Conservation (phyloP, 2,888 invertebrate genomes). For the Phrixothrix hirtus region DNA sequence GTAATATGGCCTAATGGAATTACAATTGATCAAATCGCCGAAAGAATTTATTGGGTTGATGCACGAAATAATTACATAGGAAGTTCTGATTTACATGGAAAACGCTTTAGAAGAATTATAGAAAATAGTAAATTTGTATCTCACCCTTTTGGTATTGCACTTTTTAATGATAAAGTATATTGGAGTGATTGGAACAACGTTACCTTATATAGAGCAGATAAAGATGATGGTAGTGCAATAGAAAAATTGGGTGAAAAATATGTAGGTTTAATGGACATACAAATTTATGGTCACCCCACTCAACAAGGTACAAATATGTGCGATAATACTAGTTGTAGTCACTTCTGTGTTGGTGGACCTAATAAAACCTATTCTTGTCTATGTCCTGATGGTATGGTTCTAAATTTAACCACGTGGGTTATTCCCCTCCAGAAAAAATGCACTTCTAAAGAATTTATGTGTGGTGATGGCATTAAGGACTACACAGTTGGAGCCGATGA, state of each 20-base stretch:
- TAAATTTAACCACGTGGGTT: slow-evolving; percentile 64
- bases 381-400: slow-evolving; percentile 71
- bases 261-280: slow-evolving; percentile 79
- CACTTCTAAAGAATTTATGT: slow-evolving; percentile 63
- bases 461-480: no score
- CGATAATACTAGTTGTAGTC: slow-evolving; percentile 65
- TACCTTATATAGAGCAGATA: slow-evolving; percentile 77
- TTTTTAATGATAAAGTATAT: slow-evolving; percentile 82
- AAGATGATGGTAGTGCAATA: slow-evolving; percentile 70
- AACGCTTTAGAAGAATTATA: slow-evolving; percentile 65
- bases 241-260: slow-evolving; percentile 60
- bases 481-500: no score
- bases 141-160: slow-evolving; percentile 85
- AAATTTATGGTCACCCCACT: slow-evolving; percentile 74
- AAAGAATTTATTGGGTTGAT: slow-evolving; percentile 86
- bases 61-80: slow-evolving; percentile 81
- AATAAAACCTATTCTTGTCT: slow-evolving; percentile 68
- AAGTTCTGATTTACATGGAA: slow-evolving; percentile 73
- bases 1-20: slow-evolving; percentile 86
- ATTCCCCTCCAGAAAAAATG: slow-evolving; percentile 78
- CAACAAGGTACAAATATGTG: slow-evolving; percentile 78
- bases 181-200: slow-evolving; percentile 89
- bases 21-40: slow-evolving; percentile 79
- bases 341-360: slow-evolving; percentile 79
- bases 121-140: slow-evolving; percentile 66